phyloP scores from a whole-genome alignment of 1,140 invertebrate species.

The Odontomachus brunneus region DNA sequence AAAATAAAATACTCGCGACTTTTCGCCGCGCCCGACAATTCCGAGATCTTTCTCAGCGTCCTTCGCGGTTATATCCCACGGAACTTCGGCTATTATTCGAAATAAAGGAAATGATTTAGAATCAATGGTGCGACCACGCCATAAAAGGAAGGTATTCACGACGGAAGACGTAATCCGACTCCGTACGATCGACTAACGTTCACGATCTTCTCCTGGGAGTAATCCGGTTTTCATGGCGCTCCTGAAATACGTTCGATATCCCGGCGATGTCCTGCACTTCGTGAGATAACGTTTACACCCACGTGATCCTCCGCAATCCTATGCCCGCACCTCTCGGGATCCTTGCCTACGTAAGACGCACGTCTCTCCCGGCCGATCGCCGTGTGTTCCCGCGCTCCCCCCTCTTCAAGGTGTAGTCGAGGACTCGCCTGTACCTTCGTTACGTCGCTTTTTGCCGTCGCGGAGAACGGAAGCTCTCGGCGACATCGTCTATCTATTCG shows the following conservation, averaged over 20 bases:
- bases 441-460: constrained; percentile 57
- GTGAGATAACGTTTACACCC: constrained; percentile 70
- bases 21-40: background rate
- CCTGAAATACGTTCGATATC: constrained; percentile 56
- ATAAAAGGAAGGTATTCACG: constrained; percentile 36
- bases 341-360: background rate
- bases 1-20: no score
- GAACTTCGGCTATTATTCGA: background rate
- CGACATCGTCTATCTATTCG: constrained; percentile 39
- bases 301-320: constrained; percentile 62
- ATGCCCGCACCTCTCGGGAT: constrained; percentile 19
- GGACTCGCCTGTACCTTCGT: constrained; percentile 60
- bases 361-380: background rate
- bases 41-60: background rate
- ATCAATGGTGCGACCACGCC: background rate
- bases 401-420: constrained; percentile 68
- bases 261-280: constrained; percentile 42
- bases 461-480: constrained; percentile 34
- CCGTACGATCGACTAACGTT: constrained; percentile 26
- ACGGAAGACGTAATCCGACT: constrained; percentile 58
- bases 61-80: constrained; percentile 2
- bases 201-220: constrained; percentile 21
- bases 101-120: constrained; percentile 42
- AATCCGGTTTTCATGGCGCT: constrained; percentile 71
- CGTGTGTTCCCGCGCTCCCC: constrained; percentile 48